Conservation (phyloP, 2,113 vertebrate species). For the Ranitomeya variabilis region DNA sequence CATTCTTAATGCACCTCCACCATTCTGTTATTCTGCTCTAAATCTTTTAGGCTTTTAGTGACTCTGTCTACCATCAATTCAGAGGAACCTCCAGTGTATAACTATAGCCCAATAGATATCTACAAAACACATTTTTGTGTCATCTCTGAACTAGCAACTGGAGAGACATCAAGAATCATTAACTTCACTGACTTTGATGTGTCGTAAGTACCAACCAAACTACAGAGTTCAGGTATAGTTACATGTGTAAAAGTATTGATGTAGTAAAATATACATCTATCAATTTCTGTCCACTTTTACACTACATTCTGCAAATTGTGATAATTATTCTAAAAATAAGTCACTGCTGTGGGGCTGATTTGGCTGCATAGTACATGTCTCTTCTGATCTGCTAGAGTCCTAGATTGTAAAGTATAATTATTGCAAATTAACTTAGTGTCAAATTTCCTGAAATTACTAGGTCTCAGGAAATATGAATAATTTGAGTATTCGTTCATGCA, state of each 20-base stretch:
- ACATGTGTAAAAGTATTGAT: neutral
- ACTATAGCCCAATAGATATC: neutral
- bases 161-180: neutral
- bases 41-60: neutral
- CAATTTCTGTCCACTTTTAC: neutral
- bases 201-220: neutral
- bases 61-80: neutral
- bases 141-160: neutral
- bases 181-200: neutral
- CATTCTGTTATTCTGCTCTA: neutral
- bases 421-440: neutral
- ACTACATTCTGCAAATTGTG: neutral
- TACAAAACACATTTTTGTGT: neutral
- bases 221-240: neutral
- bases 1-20: neutral
- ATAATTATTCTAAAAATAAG: constrained; percentile 1
- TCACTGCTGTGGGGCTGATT: neutral
- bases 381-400: neutral
- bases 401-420: neutral
- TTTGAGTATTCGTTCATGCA: no score
- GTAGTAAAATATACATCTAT: neutral
- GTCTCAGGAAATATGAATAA: no score
- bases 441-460: no score
- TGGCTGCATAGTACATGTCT: neutral
- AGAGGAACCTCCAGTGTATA: neutral